Percentiles rank a stretch among this genome's conserved stretches.
phyloP scores from a whole-genome alignment of 2,888 invertebrate species.

The Aphidius colemani region DNA sequence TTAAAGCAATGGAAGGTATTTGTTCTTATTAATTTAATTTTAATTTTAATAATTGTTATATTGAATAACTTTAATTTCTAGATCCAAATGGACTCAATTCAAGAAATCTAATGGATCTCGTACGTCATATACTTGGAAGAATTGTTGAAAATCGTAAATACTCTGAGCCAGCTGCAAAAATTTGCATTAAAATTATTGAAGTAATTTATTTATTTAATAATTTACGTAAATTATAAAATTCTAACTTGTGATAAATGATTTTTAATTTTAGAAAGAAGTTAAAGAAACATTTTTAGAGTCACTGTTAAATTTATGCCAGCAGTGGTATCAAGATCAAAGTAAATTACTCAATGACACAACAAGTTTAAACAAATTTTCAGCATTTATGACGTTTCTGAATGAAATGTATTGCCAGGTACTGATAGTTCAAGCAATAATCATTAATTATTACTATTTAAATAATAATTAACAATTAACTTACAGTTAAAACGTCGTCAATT shows the following conservation, averaged over 20 bases:
- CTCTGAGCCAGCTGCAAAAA: slow-evolving; percentile 81
- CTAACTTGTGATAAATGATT: not conserved
- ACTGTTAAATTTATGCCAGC: slow-evolving; percentile 85
- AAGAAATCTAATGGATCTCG: slow-evolving; percentile 81
- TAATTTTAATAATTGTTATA: not conserved
- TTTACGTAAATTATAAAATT: slow-evolving; percentile 5
- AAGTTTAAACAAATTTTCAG: slow-evolving; percentile 57
- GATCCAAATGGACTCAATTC: slow-evolving; percentile 80
- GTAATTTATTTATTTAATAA: slow-evolving; percentile 40
- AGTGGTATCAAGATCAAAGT: slow-evolving; percentile 85
- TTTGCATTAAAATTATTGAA: slow-evolving; percentile 85
- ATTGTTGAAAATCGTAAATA: slow-evolving; percentile 80
- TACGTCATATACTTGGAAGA: slow-evolving; percentile 78
- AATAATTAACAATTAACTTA: slow-evolving; percentile 21
- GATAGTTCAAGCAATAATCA: not conserved
- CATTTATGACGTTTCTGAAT: slow-evolving; percentile 87
- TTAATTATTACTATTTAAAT: not conserved
- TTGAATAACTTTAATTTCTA: slow-evolving; percentile 40
- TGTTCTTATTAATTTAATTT: not conserved
- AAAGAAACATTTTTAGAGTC: slow-evolving; percentile 89
- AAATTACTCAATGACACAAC: slow-evolving; percentile 62
- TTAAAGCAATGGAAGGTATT: slow-evolving; percentile 74
- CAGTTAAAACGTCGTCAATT: slow-evolving; percentile 73
- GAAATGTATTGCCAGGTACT: slow-evolving; percentile 83
- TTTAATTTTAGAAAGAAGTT: slow-evolving; percentile 69